Base-by-base conservation (phyloP, 1,140 invertebrate species). In the Halictus rubicundus region DNA sequence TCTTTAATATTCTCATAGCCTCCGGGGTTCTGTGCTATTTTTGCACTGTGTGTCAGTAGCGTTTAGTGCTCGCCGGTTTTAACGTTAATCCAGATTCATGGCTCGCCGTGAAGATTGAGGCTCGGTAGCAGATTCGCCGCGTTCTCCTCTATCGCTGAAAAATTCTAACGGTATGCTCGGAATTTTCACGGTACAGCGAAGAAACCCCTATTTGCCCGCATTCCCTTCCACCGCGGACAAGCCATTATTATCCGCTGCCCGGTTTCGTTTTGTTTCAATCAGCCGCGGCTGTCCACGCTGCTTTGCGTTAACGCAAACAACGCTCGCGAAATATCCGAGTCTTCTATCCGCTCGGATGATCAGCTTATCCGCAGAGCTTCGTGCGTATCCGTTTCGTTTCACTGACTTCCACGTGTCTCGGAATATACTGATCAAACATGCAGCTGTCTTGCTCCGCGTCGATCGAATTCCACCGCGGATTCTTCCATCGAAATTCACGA, bases 121-220 rank as follows among this genome's bases (percentile, higher is more conserved):
- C 21, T 57, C 21, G 21, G n/a, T 37, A 21, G 32, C 16, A 32
- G 27, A 65, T 74, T 32, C 14, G 42, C 42, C 42, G 37, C 12
- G 42, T 19, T 32, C 23, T 25, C 19, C 10, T 59, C 64, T 25
- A 69, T 69, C 65, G 74, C 16, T 60, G 52, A 66, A 76, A 77
- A 69, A 46, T 77, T 69, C 74, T 77, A 77, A 77, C 74, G 66
- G 74, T 77, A 69, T 77, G 54, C 65, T 49, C 54, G 74, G 66
- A 77, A 77, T 77, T 77, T 77, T 77, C 74, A 77, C 74, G 74
- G 39, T 77, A 77, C 52, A 69, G 54, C 74, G 74, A 77, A 77
- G 74, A 77, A 77, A 69, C 54, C 39, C 66, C 54, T 77, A 77
- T 77, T 77, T 77, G 74, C 74, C 57, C 65, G 74, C 74, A 77